Evolutionary conservation across 2,888 invertebrate species (phyloP), one percentile per base, ranked within the genome.

Genomic region (Cerastoderma edule): DNA sequence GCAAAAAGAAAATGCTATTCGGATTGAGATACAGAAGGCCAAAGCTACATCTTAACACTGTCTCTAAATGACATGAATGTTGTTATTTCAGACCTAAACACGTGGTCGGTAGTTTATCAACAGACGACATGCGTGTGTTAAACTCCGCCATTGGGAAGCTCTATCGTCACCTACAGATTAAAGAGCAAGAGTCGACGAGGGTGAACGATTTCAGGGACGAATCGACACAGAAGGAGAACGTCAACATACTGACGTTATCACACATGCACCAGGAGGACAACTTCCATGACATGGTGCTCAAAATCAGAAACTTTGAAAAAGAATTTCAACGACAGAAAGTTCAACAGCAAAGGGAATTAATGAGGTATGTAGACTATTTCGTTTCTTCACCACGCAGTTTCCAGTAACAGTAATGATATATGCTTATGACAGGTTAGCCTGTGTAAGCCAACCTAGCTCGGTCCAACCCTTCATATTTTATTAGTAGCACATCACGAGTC

Each of bases 291-390:
- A 65, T 82, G 33, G 79, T 79, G 57, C 54, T 77, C 24, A 79
- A 79, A 60, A 53, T 82, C 5, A 71, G 72, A 64, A 82, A 82
- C 67, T 82, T 82, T 70, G 82, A 82, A 53, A 82, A 82, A 39
- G 82, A 82, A 57, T 82, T 79, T 53, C 82, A 82, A 50, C 53
- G 82, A 46, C 82, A 82, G 44, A 82, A 77, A 28, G 82, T 82
- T 32, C 77, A 77, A 30, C 82, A 82, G 35, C 74, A 72, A 28
- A 67, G 75, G 46, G 82, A 82, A n/a, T 39, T 75, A 27, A 76
- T 72, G 72, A 72, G 82, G 82, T 82, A 64, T 6, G 66, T 57
- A n/a, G n/a, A 10, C n/a, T n/a, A n/a, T n/a, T n/a, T n/a, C n/a
- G n/a, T n/a, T n/a, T n/a, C n/a, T n/a, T n/a, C n/a, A n/a, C n/a